Percentiles rank a stretch among this genome's conserved stretches.
These are phyloP conservation scores for Hemistola chrysoprasaria DNA, from an alignment of 2,888 invertebrate species.

Conservation along the genomic window DNA sequence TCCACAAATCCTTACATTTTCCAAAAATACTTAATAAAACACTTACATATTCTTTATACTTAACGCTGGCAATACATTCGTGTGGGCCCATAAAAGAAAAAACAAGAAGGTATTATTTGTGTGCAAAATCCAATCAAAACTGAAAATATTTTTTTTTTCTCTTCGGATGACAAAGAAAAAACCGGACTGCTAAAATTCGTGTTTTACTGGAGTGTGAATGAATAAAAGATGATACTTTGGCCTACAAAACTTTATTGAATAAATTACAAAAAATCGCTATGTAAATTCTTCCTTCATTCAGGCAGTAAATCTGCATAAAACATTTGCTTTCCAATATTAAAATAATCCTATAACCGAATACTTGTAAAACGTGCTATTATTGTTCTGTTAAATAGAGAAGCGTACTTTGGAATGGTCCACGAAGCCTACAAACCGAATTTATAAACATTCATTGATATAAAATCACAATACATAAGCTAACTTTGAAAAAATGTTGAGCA, in stretches of 20 bases:
- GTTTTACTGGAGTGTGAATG: no score
- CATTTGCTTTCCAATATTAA: conserved; percentile 48
- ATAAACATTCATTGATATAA: conserved; percentile 33
- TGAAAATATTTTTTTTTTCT: no score
- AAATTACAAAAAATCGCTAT: conserved; percentile 71
- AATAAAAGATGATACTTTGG: conserved; percentile 42
- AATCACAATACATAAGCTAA: conserved; percentile 21
- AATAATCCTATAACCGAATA: conserved; percentile 53
- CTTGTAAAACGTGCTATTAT: conserved; percentile 37
- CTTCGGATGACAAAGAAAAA: no score
- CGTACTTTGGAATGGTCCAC: conserved; percentile 61
- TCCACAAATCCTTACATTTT: no score
- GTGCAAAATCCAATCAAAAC: no score
- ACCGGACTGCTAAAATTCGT: no score
- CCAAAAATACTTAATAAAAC: no score
- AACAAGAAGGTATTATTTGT: no score
- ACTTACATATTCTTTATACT: no score
- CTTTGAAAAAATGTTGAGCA: conserved; percentile 13
- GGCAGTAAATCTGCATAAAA: conserved; percentile 56
- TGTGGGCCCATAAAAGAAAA: no score
- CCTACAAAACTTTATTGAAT: conserved; percentile 76
- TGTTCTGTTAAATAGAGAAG: conserved; percentile 20
- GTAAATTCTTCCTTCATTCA: conserved; percentile 53
- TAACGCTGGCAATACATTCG: no score
- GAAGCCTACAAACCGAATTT: conserved; percentile 39